Evolutionary conservation across 2,888 invertebrate species (phyloP).

Genomic region (Argyresthia albistria): DNA sequence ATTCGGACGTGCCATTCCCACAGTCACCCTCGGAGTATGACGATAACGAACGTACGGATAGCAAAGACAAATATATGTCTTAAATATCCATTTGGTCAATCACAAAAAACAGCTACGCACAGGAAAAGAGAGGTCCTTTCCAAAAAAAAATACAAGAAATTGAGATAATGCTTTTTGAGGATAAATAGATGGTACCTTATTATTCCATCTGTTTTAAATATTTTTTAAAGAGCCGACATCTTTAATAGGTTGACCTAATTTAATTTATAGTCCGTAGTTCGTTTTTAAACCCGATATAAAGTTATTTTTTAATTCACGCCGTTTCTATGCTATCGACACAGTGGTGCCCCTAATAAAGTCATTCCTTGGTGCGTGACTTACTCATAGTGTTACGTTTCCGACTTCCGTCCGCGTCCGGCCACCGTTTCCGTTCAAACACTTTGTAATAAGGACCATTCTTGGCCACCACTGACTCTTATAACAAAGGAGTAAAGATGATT

Average conservation of each 20-base stretch:
- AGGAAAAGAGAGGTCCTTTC: neutral
- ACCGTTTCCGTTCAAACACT: conserved; percentile 29
- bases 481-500: neutral
- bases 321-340: too few species aligned
- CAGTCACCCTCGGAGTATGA: neutral
- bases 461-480: too few species aligned
- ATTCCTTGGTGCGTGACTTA: conserved; percentile 46
- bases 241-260: too few species aligned
- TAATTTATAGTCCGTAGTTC: too few species aligned
- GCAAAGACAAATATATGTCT: neutral
- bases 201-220: too few species aligned
- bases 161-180: neutral
- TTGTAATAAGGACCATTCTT: conserved; percentile 16
- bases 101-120: too few species aligned
- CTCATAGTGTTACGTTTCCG: neutral
- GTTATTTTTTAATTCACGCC: neutral
- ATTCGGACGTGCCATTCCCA: neutral
- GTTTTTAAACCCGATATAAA: too few species aligned
- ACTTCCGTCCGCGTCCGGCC: conserved; percentile 30
- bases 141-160: neutral
- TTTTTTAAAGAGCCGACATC: too few species aligned
- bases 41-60: neutral
- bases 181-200: too few species aligned
- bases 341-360: conserved; percentile 6
- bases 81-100: too few species aligned